Conservation (phyloP, 1,140 invertebrate genomes). For the Eriocheir sinensis region DNA sequence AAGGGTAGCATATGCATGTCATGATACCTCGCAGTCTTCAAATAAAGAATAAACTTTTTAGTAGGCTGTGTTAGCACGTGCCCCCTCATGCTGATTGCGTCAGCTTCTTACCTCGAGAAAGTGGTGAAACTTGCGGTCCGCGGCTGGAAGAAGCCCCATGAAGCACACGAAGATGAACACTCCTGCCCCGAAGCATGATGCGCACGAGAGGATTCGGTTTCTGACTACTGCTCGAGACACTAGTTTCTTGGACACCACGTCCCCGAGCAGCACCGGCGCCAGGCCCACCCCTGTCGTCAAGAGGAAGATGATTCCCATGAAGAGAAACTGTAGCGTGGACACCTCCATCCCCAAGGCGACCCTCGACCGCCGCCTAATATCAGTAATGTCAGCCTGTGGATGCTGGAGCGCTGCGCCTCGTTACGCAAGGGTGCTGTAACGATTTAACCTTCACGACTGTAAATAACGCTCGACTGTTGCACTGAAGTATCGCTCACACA, state of each 20-base stretch:
- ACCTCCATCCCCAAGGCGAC: conserved; percentile 71
- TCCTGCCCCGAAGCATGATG: conserved; percentile 77
- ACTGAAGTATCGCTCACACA: no score
- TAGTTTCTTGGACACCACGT: conserved; percentile 20
- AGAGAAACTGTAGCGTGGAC: conserved; percentile 60
- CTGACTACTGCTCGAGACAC: not conserved
- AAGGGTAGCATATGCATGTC: no score
- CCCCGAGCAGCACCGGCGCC: conserved; percentile 59
- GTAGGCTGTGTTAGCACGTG: not conserved
- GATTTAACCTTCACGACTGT: no score
- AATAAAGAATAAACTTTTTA: not conserved
- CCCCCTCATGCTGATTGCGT: not conserved
- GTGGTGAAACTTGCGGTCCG: conserved; percentile 77
- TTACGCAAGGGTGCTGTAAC: no score
- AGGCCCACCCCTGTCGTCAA: conserved; percentile 66
- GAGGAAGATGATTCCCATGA: conserved; percentile 75
- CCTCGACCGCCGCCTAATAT: no score
- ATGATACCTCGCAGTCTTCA: no score
- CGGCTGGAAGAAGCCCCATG: conserved; percentile 77
- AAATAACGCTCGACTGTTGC: no score
- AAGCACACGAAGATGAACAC: conserved; percentile 79
- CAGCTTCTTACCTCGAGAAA: conserved; percentile 74
- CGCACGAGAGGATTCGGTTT: conserved; percentile 67
- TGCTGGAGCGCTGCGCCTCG: no score
- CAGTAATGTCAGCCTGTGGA: no score